Evolutionary conservation across 2,113 vertebrate species (phyloP).

Genomic region (Menidia beryllina): DNA sequence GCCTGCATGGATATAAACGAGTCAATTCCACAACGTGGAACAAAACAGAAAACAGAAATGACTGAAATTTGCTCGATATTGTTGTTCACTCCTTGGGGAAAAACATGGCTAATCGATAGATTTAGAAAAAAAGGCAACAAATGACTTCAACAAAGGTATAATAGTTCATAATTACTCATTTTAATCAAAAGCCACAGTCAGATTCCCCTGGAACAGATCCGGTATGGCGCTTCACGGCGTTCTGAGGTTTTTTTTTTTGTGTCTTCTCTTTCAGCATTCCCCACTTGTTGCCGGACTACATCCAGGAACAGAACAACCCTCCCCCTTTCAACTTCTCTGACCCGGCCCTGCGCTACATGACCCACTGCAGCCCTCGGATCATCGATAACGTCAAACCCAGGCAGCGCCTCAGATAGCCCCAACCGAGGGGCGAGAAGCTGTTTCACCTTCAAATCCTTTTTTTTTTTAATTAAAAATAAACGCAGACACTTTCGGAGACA

Average conservation of each 20-base stretch:
- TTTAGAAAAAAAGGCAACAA: not conserved
- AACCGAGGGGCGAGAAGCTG: not conserved
- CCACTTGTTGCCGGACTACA: slow-evolving; percentile 71
- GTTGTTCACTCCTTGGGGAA: slow-evolving; percentile 21
- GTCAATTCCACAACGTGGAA: slow-evolving; percentile 34
- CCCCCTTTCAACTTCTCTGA: slow-evolving; percentile 77
- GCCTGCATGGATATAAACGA: slow-evolving; percentile 57
- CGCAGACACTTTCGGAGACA: slow-evolving; percentile 23
- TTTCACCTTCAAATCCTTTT: not conserved
- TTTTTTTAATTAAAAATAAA: no score
- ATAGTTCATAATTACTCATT: not conserved
- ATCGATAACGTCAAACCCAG: slow-evolving; percentile 67
- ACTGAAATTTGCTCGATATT: slow-evolving; percentile 36
- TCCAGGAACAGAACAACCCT: slow-evolving; percentile 68
- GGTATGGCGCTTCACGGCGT: not conserved
- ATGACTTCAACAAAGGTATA: no score
- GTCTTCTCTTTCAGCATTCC: slow-evolving; percentile 73
- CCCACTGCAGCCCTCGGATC: slow-evolving; percentile 80
- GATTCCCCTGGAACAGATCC: not conserved
- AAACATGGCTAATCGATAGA: slow-evolving; percentile 6
- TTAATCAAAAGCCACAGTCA: not conserved
- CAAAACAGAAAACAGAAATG: no score
- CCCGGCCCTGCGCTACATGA: slow-evolving; percentile 80
- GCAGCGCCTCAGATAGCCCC: slow-evolving; percentile 58
- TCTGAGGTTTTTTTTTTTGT: not conserved